A percentile compares a stretch with the other conserved stretches of the same genome.
Conservation (phyloP, 2,113 vertebrate genomes). For the Erythrolamprus reginae region DNA sequence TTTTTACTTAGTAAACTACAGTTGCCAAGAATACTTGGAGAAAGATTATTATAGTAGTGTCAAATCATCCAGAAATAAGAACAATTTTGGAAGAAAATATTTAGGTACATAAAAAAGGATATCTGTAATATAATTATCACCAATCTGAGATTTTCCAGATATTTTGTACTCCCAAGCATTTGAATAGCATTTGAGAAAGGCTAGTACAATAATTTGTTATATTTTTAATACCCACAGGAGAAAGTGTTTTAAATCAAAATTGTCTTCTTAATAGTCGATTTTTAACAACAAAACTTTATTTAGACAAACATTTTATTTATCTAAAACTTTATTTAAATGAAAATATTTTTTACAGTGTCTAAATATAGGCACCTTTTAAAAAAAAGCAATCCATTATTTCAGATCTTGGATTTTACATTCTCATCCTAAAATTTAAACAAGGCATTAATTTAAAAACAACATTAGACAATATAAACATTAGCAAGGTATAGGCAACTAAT, state of each 20-base stretch:
- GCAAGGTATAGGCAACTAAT: conserved; percentile 15
- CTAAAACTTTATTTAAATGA: conserved; percentile 56
- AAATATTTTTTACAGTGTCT: conserved; percentile 6
- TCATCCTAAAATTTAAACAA: conserved; percentile 25
- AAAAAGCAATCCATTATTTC: not conserved
- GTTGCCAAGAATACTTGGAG: not conserved
- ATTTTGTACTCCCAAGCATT: not conserved
- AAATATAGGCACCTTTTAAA: conserved; percentile 34
- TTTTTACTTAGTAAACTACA: not conserved
- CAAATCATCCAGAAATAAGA: not conserved
- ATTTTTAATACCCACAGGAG: not conserved
- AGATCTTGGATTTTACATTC: conserved; percentile 27
- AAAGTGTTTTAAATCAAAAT: not conserved
- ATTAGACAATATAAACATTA: not conserved
- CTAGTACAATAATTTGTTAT: not conserved
- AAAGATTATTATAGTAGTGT: not conserved
- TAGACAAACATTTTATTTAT: conserved; percentile 26
- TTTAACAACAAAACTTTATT: conserved; percentile 51
- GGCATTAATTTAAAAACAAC: not conserved
- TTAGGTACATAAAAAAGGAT: not conserved
- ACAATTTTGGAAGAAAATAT: not conserved
- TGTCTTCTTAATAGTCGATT: not conserved
- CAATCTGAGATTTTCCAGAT: not conserved
- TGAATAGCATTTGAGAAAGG: not conserved
- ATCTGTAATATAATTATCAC: not conserved